Percentiles rank a stretch among this genome's conserved stretches.
phyloP scores from a whole-genome alignment of 2,797 vertebrate species.

The Protosalanx chinensis region DNA sequence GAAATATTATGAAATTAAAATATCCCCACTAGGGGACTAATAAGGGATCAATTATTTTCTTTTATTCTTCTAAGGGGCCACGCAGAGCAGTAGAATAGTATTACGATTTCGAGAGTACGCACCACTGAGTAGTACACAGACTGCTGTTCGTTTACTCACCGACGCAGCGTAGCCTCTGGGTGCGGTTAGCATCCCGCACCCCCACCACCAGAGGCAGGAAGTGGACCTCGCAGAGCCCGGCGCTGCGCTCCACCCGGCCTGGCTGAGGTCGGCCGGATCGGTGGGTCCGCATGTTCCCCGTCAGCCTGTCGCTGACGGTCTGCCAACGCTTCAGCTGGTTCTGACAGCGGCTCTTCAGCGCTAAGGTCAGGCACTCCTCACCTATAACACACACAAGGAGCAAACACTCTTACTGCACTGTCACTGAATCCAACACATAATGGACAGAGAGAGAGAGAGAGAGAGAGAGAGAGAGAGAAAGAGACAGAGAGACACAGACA shows the following conservation, averaged over 20 bases:
- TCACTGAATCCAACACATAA: too few species aligned
- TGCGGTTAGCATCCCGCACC: constrained; percentile 67
- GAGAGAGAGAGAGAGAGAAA: too few species aligned
- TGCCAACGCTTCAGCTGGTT: constrained; percentile 77
- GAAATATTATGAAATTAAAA: too few species aligned
- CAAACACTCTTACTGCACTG: background rate
- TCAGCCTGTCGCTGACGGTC: constrained; percentile 49
- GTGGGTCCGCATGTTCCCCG: constrained; percentile 46
- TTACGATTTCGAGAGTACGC: background rate
- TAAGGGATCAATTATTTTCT: too few species aligned
- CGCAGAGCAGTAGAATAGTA: too few species aligned
- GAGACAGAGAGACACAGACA: too few species aligned
- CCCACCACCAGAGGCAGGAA: constrained; percentile 77
- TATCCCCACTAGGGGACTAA: too few species aligned
- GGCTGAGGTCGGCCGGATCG: constrained; percentile 10
- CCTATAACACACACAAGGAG: constrained; percentile 49
- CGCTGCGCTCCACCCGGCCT: constrained; percentile 51
- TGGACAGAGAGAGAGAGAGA: too few species aligned
- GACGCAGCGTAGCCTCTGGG: constrained; percentile 73
- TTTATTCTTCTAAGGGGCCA: too few species aligned
- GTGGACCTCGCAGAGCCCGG: constrained; percentile 75
- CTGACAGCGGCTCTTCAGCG: constrained; percentile 76
- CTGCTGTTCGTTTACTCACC: constrained; percentile 57
- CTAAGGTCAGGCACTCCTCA: constrained; percentile 77
- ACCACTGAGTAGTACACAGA: background rate